phyloP scores from a whole-genome alignment of 2,888 invertebrate genomes.

The Axea sp. region DNA sequence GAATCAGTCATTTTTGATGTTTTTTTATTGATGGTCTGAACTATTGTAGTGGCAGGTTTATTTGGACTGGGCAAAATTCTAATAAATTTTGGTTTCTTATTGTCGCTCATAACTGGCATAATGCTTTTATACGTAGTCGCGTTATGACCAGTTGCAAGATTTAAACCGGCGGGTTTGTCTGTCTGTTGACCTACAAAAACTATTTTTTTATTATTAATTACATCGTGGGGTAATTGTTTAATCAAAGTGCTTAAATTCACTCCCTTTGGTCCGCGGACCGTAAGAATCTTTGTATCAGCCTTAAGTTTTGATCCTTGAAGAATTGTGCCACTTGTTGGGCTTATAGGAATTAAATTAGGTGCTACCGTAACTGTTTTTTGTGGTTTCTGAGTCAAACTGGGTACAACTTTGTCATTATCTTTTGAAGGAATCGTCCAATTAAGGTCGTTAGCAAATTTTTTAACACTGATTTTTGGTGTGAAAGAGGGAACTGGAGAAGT shows the following conservation, averaged over 20 bases:
- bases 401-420: not conserved
- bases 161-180: constrained; percentile 25
- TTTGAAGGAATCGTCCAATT: constrained; percentile 27
- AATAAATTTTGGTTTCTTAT: constrained; percentile 32
- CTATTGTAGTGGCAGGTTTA: not conserved
- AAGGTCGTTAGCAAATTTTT: constrained; percentile 64
- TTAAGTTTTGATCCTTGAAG: constrained; percentile 44
- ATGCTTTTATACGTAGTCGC: constrained; percentile 42
- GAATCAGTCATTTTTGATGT: no score
- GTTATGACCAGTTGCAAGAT: not conserved
- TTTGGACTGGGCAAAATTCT: constrained; percentile 33
- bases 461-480: constrained; percentile 64
- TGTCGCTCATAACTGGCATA: constrained; percentile 34
- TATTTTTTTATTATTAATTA: constrained; percentile 67
- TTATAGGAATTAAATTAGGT: constrained; percentile 19
- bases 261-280: constrained; percentile 67
- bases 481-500: not conserved
- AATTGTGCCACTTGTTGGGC: constrained; percentile 18
- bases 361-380: not conserved
- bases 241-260: constrained; percentile 68
- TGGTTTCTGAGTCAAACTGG: constrained; percentile 10
- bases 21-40: not conserved
- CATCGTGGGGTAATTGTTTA: constrained; percentile 67
- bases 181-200: constrained; percentile 67
- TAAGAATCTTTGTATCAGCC: constrained; percentile 65